Evolutionary conservation across 2,113 vertebrate species (phyloP).

Genomic region (Antechinus stuartii): DNA sequence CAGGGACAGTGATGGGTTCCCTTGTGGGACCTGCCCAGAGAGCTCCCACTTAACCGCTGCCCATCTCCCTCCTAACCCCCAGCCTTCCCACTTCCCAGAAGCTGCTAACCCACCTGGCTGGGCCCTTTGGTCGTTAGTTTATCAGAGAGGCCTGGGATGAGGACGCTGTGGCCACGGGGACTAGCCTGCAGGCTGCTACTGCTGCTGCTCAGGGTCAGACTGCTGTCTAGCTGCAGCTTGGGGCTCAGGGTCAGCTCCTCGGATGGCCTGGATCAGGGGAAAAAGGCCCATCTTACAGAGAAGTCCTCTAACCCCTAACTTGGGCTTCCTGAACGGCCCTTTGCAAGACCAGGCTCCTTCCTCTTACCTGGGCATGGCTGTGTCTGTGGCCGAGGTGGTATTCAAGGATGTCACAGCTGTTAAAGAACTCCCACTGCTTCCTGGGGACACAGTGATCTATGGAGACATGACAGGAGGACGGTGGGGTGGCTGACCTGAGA

Average conservation of each 20-base stretch:
- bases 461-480: conserved; percentile 41
- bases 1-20: conserved; percentile 86
- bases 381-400: conserved; percentile 88
- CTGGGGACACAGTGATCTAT: conserved; percentile 92
- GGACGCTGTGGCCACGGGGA: conserved; percentile 87
- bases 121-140: conserved; percentile 85
- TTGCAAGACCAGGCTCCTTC: not conserved
- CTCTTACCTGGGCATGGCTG: conserved; percentile 88
- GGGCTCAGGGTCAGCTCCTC: conserved; percentile 94
- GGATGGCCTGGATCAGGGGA: conserved; percentile 83
- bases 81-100: not conserved
- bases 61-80: not conserved
- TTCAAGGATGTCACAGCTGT: conserved; percentile 93
- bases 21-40: conserved; percentile 78
- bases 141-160: conserved; percentile 92
- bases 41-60: not conserved
- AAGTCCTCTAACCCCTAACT: conserved; percentile 3
- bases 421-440: conserved; percentile 91
- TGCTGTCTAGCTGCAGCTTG: conserved; percentile 89
- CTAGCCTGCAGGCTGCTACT: conserved; percentile 86
- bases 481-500: not conserved
- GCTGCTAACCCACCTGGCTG: conserved; percentile 86
- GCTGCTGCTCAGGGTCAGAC: conserved; percentile 85
- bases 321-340: not conserved
- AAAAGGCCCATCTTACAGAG: not conserved